Evolutionary conservation across 35 echinoderm and acorn worm genomes (phyloP).

Genomic region (Lytechinus variegatus): DNA sequence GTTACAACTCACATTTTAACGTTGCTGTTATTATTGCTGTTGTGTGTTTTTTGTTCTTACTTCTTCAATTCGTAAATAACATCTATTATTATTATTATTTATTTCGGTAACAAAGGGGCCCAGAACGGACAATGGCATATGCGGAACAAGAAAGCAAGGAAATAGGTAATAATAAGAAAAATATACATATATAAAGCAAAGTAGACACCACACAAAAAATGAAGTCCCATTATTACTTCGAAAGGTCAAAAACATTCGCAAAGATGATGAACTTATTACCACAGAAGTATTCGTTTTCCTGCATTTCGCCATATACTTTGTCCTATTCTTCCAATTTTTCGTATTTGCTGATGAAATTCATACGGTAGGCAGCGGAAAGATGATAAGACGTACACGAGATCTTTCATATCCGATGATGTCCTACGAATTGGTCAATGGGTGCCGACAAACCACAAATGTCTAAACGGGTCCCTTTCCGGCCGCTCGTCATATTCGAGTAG

Average conservation of each 20-base stretch:
- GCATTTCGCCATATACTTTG: not conserved
- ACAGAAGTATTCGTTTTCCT: not conserved
- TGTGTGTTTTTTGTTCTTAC: too few relatives aligned
- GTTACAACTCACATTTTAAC: too few relatives aligned
- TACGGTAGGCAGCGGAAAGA: not conserved
- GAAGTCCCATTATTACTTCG: not conserved
- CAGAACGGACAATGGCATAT: not conserved
- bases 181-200: not conserved
- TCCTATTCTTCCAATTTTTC: not conserved
- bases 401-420: not conserved
- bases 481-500: not conserved
- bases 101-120: not conserved
- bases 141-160: not conserved
- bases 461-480: not conserved
- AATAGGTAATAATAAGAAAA: not conserved
- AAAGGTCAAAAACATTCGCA: not conserved
- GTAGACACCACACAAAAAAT: not conserved
- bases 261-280: conserved; percentile 4
- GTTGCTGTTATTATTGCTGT: too few relatives aligned
- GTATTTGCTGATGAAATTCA: not conserved
- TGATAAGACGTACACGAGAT: not conserved
- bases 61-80: too few relatives aligned
- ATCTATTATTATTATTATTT: not conserved
- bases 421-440: not conserved
- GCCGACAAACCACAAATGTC: conserved; percentile 8